Percentiles rank a stretch among this genome's conserved stretches.
Evolutionary conservation across 2,888 invertebrate genomes (phyloP).

Genomic region (Zaprionus obscuricornis): DNA sequence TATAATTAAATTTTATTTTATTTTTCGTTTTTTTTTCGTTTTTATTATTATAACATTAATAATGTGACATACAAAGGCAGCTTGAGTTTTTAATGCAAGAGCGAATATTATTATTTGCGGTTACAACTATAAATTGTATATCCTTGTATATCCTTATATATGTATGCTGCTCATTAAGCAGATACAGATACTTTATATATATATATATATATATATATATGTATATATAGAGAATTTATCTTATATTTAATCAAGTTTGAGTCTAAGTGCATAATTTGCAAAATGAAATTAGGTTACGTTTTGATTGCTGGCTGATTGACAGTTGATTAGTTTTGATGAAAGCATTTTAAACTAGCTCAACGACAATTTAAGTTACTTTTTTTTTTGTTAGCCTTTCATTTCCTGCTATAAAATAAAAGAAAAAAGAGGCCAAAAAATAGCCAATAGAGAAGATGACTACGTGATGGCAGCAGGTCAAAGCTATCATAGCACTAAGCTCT

Average conservation of each 20-base stretch:
- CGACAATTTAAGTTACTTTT: no score
- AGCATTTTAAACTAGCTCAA: no score
- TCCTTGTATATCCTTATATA: no score
- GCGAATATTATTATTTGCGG: no score
- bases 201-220: not conserved
- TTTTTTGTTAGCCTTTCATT: slow-evolving; percentile 71
- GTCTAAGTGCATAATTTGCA: slow-evolving; percentile 1
- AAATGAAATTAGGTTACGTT: slow-evolving; percentile 17
- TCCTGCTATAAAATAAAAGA: slow-evolving; percentile 49
- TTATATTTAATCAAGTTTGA: not conserved
- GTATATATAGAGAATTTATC: not conserved
- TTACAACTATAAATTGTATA: no score
- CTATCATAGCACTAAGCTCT: no score
- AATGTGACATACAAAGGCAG: slow-evolving; percentile 23
- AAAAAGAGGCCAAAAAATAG: slow-evolving; percentile 23
- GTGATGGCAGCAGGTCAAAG: no score
- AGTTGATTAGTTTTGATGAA: slow-evolving; percentile 19
- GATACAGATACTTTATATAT: no score
- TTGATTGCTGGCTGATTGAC: no score
- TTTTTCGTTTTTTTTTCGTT: not conserved
- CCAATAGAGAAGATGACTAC: slow-evolving; percentile 35
- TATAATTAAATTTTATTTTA: slow-evolving; percentile 57
- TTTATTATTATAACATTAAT: slow-evolving; percentile 36
- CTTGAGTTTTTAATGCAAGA: not conserved
- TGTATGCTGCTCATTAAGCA: no score